Conservation (phyloP, 2,888 invertebrate species). For the Euplexia lucipara region DNA sequence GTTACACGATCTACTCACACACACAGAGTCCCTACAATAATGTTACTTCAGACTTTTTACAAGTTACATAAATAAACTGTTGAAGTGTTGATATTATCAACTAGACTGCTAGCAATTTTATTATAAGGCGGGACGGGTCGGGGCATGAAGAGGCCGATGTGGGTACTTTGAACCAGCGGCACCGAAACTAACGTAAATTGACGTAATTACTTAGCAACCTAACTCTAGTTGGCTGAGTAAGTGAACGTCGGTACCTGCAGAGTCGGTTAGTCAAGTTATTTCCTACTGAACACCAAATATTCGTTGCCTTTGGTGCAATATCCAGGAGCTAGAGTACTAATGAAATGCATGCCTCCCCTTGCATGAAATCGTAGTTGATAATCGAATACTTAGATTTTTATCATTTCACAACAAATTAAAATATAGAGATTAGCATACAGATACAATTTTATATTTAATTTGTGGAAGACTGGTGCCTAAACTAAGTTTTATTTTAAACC, state of each 20-base stretch:
- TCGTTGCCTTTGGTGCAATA: slow-evolving; percentile 5
- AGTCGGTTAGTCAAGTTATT: not conserved
- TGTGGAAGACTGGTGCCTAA: too few species aligned
- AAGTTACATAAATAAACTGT: too few species aligned
- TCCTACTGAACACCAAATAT: slow-evolving; percentile 13
- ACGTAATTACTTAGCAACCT: slow-evolving; percentile 53
- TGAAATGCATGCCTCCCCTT: not conserved
- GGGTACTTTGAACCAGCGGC: slow-evolving; percentile 32
- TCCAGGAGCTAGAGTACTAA: not conserved
- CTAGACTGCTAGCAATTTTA: slow-evolving; percentile 35
- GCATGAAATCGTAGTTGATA: too few species aligned
- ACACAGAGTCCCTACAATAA: too few species aligned
- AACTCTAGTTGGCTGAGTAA: slow-evolving; percentile 28
- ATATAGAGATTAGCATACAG: too few species aligned
- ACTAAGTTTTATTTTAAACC: too few species aligned
- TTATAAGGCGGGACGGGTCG: too few species aligned
- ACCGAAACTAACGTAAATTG: slow-evolving; percentile 47
- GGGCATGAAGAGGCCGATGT: slow-evolving; percentile 22
- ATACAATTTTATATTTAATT: too few species aligned
- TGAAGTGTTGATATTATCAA: slow-evolving; percentile 23
- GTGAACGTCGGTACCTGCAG: slow-evolving; percentile 7
- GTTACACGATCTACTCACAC: too few species aligned
- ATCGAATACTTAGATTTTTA: too few species aligned
- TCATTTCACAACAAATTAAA: too few species aligned
- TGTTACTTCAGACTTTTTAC: not conserved